A percentile compares a stretch with the other conserved stretches of the same genome.
These are phyloP conservation scores for Ctenochaetus hawaiiensis DNA, from an alignment of 2,797 vertebrate species.

Conservation along the genomic window DNA sequence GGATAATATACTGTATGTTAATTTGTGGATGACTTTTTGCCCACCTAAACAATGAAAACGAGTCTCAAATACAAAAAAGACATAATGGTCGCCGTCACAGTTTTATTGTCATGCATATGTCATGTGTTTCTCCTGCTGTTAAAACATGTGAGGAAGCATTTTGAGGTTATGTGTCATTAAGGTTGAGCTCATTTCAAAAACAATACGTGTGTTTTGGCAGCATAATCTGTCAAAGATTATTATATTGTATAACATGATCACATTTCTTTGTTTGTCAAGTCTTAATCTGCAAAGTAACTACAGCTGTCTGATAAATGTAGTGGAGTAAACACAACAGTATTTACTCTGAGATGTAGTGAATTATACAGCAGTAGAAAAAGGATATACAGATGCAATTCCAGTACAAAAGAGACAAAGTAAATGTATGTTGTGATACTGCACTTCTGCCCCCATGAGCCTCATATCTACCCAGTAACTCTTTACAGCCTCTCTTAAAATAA, in stretches of 20 bases:
- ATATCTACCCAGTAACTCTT: conserved; percentile 26
- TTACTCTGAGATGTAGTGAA: not conserved
- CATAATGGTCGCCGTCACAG: too few species aligned
- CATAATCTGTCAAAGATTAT: too few species aligned
- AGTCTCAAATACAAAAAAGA: too few species aligned
- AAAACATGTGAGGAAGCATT: too few species aligned
- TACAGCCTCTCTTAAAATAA: conserved; percentile 24
- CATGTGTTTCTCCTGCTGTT: too few species aligned
- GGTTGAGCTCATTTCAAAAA: too few species aligned
- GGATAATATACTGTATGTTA: too few species aligned
- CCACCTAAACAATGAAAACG: too few species aligned
- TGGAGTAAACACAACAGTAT: not conserved
- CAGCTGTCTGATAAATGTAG: not conserved
- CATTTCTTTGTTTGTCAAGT: not conserved
- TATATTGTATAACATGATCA: too few species aligned
- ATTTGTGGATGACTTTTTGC: not conserved
- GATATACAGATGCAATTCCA: not conserved
- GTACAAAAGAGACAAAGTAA: not conserved
- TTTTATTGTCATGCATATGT: too few species aligned
- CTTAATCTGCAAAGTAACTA: not conserved
- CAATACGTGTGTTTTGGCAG: too few species aligned
- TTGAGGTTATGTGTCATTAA: too few species aligned
- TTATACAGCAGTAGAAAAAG: not conserved
- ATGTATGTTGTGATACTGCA: not conserved
- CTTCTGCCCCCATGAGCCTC: conserved; percentile 1